These are phyloP conservation scores for Drosophila hamatofila DNA, from an alignment of 2,888 invertebrate species.

Conservation along the genomic window DNA sequence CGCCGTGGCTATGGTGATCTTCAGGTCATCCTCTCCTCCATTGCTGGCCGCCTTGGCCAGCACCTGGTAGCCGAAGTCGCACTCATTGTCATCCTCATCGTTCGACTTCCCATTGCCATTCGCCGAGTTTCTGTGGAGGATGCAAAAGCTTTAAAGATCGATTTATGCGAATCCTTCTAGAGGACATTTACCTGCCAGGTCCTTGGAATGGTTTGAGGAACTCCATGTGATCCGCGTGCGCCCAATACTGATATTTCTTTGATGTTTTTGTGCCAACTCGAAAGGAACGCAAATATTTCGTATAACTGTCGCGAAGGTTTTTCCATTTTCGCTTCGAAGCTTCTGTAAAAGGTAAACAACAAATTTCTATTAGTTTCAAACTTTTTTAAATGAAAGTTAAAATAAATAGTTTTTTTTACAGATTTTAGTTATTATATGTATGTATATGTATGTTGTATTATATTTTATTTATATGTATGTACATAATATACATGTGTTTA, in stretches of 20 bases:
- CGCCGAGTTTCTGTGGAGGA: conserved; percentile 63
- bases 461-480: no score
- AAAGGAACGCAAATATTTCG: conserved; percentile 85
- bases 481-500: no score
- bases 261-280: conserved; percentile 85
- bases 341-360: conserved; percentile 66
- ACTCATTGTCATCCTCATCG: conserved; percentile 83
- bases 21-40: conserved; percentile 76
- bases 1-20: conserved; percentile 64
- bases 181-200: conserved; percentile 79
- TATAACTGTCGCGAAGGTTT: conserved; percentile 85
- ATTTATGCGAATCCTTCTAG: neutral
- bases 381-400: neutral
- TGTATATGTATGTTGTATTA: no score
- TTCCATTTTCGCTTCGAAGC: conserved; percentile 85
- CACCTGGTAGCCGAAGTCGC: conserved; percentile 84
- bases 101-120: conserved; percentile 73
- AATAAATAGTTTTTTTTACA: no score
- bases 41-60: conserved; percentile 79
- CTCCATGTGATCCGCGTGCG: conserved; percentile 85
- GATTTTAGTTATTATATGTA: no score
- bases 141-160: neutral
- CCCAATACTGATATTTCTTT: conserved; percentile 85
- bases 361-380: neutral
- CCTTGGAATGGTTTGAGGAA: conserved; percentile 85